A percentile compares a stretch with the other conserved stretches of the same genome.
These are phyloP conservation scores for Limnephilus marmoratus DNA, from an alignment of 2,888 invertebrate genomes.

Conservation along the genomic window DNA sequence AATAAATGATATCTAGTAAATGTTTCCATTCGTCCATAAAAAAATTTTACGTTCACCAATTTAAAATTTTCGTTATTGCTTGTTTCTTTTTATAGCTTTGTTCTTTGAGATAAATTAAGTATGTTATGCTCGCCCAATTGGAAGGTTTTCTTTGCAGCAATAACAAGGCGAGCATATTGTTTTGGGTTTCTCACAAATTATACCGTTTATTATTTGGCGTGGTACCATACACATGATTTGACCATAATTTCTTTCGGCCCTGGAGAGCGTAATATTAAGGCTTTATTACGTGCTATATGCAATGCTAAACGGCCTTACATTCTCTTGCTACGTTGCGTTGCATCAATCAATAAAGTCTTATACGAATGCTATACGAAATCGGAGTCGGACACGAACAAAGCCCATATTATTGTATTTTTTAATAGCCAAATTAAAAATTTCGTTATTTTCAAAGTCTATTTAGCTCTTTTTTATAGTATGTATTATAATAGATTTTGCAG, in stretches of 20 bases:
- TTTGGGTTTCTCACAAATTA: not conserved
- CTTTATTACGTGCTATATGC: conserved; percentile 12
- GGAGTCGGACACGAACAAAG: conserved; percentile 22
- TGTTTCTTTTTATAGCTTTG: not conserved
- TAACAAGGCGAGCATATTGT: not conserved
- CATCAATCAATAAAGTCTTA: conserved; percentile 28
- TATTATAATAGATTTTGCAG: not conserved
- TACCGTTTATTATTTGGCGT: not conserved
- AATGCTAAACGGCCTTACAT: conserved; percentile 24
- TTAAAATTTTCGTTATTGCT: not conserved
- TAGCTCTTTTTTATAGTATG: not conserved
- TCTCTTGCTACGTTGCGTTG: conserved; percentile 15
- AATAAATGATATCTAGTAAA: not conserved
- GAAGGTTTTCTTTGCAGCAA: not conserved
- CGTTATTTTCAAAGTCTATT: not conserved
- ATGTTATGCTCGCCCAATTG: not conserved
- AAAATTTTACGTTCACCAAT: not conserved
- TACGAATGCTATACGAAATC: not conserved
- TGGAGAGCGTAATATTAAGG: not conserved
- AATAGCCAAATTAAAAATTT: not conserved
- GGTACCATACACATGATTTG: not conserved
- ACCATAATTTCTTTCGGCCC: conserved; percentile 14
- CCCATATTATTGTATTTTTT: not conserved
- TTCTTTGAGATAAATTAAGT: not conserved
- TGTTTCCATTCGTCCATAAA: not conserved